phyloP scores from a whole-genome alignment of 2,113 vertebrate species.

The Stictonetta naevosa region DNA sequence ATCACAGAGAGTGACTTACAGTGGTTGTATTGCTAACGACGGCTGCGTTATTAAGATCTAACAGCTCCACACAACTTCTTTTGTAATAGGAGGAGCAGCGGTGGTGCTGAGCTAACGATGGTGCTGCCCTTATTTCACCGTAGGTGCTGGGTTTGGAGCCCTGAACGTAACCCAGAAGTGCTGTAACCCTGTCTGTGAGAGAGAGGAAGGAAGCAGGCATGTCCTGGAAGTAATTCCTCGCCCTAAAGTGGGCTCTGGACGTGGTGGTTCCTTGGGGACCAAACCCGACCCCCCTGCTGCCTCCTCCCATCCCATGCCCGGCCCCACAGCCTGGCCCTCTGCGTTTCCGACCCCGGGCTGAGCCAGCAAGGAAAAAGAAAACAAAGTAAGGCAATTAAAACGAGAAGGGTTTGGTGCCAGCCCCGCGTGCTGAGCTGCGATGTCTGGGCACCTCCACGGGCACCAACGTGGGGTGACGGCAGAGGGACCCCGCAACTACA shows the following conservation, averaged over 20 bases:
- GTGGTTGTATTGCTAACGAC: background rate
- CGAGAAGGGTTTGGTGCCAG: background rate
- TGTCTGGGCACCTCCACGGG: background rate
- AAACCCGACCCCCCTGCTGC: background rate
- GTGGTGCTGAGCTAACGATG: background rate
- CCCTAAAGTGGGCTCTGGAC: fast-evolving
- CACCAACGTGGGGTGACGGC: background rate
- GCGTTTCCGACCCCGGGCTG: background rate
- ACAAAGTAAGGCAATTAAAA: background rate
- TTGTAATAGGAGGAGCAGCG: background rate
- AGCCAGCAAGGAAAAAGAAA: background rate
- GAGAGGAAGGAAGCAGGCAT: background rate
- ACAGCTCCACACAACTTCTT: background rate
- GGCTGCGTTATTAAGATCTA: background rate
- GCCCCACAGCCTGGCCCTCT: background rate
- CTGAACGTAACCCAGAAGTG: background rate
- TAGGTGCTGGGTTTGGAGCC: background rate
- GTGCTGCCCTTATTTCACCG: background rate
- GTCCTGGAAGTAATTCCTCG: background rate
- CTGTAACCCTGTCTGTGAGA: background rate
- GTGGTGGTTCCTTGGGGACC: background rate
- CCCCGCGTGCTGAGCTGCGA: background rate
- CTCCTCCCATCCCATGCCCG: background rate
- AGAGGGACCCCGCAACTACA: background rate
- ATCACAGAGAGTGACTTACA: background rate